Percentiles rank a stretch among this genome's conserved stretches.
Conservation (phyloP, 1,140 invertebrate genomes). For the Trachelipus rathkii region DNA sequence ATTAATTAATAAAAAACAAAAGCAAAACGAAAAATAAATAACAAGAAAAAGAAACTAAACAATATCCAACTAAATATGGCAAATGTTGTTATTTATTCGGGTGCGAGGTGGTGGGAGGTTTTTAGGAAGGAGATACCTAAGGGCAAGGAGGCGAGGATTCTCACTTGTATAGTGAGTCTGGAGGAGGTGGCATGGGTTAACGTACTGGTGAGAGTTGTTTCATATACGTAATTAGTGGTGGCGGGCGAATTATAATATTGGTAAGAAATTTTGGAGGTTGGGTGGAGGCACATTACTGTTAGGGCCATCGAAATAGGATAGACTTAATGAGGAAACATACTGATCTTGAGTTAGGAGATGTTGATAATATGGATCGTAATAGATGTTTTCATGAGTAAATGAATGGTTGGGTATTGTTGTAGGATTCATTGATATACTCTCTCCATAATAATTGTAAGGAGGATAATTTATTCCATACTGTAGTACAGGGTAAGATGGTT, state of each 20-base stretch:
- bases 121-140: background rate
- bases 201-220: background rate
- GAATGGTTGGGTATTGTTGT: background rate
- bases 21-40: no score
- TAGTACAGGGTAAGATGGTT: no score
- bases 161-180: background rate
- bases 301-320: background rate
- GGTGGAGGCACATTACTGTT: background rate
- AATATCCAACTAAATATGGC: no score
- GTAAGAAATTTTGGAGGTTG: background rate
- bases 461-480: background rate
- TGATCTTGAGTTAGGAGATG: background rate
- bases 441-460: background rate
- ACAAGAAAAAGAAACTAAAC: no score
- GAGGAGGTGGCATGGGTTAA: background rate
- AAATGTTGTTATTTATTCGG: background rate
- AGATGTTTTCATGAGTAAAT: background rate
- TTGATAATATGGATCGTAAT: background rate
- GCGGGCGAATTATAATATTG: background rate
- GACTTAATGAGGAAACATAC: no score
- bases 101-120: background rate
- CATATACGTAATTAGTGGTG: background rate
- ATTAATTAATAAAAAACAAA: no score
- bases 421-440: background rate
- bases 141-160: background rate